These are phyloP conservation scores for Tetrao urogallus DNA, from an alignment of 2,113 vertebrate genomes.

Conservation along the genomic window DNA sequence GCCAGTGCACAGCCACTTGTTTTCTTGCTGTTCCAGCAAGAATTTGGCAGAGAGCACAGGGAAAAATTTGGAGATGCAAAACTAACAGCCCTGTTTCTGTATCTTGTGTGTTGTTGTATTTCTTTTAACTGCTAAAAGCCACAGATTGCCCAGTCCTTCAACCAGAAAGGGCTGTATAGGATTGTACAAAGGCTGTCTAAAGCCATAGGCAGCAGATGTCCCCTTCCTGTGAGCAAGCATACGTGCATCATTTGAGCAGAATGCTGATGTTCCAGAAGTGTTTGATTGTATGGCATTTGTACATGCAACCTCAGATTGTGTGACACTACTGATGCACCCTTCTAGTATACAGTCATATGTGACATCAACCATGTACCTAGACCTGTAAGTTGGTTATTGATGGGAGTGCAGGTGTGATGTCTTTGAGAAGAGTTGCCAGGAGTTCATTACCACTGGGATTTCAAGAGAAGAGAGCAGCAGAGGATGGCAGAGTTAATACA, in stretches of 20 bases:
- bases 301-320: background rate
- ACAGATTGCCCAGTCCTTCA: background rate
- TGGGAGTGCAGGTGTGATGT: background rate
- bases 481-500: background rate
- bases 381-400: background rate
- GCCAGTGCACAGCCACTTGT: background rate
- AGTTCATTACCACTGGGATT: background rate
- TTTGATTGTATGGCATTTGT: background rate
- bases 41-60: background rate
- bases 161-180: fast-evolving
- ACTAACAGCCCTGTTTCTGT: fast-evolving
- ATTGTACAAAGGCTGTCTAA: background rate
- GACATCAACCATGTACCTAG: background rate
- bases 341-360: background rate
- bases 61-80: background rate
- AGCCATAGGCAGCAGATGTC: background rate
- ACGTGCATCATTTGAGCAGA: background rate
- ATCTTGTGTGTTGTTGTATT: background rate
- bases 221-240: background rate
- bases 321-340: background rate
- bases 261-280: background rate
- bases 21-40: background rate
- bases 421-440: background rate
- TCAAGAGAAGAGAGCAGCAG: background rate
- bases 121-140: background rate